Conservation (phyloP, 2,888 invertebrate genomes). For the Apodemia zela region DNA sequence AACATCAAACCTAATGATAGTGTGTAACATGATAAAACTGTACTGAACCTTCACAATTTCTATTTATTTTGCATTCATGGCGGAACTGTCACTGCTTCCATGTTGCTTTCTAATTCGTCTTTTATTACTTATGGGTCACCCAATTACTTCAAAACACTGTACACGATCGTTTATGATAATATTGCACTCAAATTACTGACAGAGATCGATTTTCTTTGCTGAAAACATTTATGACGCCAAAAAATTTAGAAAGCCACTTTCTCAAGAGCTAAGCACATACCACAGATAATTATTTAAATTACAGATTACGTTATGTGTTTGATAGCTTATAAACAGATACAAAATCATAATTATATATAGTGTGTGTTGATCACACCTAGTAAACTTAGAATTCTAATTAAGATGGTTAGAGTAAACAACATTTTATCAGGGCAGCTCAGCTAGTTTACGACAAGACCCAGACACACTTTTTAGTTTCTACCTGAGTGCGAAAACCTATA, state of each 20-base stretch:
- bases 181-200: conserved; percentile 21
- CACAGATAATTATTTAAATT: conserved; percentile 26
- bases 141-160: conserved; percentile 25
- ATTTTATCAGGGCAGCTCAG: no score
- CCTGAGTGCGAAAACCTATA: no score
- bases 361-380: no score
- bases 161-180: conserved; percentile 26
- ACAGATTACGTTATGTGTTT: conserved; percentile 5
- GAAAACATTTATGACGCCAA: conserved; percentile 41
- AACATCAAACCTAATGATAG: not conserved
- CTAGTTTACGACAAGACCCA: no score
- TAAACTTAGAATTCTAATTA: no score
- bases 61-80: conserved; percentile 82
- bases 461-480: no score
- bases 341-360: not conserved
- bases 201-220: conserved; percentile 33
- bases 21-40: not conserved
- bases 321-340: not conserved
- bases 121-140: conserved; percentile 31
- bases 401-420: no score
- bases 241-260: conserved; percentile 76
- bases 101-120: conserved; percentile 72
- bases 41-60: conserved; percentile 68
- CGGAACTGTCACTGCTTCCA: conserved; percentile 81
- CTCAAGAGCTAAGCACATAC: conserved; percentile 44